Conservation (phyloP, 37 sponge, comb jelly and placozoan species). For the Ianthella basta region DNA sequence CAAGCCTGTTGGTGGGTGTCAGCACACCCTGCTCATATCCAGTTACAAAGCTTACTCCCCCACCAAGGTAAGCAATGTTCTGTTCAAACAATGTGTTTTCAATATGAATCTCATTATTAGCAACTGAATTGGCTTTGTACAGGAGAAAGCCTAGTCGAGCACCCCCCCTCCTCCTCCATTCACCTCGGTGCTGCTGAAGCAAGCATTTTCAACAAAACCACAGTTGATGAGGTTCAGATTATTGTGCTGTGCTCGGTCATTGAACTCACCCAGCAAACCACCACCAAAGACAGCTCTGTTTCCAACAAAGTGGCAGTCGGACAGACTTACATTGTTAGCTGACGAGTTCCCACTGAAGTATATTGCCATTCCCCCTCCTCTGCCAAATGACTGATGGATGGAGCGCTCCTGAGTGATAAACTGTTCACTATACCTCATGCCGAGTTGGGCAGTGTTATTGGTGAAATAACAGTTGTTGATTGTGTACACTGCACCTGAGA, state of each 20-base stretch:
- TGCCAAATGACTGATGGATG: slow-evolving; percentile 22
- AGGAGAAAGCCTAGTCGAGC: neutral
- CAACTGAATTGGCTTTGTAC: neutral
- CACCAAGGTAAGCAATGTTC: neutral
- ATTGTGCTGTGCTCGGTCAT: neutral
- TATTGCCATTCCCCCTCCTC: slow-evolving; percentile 25
- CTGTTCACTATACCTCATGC: neutral
- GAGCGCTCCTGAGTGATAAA: neutral
- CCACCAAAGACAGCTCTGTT: slow-evolving; percentile 32
- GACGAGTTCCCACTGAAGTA: slow-evolving; percentile 28
- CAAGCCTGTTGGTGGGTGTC: no score
- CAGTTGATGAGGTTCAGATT: neutral
- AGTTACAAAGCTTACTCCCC: neutral
- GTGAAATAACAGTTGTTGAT: slow-evolving; percentile 2
- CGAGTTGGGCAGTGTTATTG: neutral
- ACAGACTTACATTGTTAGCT: neutral
- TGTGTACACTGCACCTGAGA: neutral
- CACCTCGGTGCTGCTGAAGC: neutral
- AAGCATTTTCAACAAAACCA: neutral
- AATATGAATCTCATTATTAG: neutral
- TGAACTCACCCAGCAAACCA: slow-evolving; percentile 19
- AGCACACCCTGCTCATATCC: no score
- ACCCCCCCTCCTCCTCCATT: slow-evolving; percentile 19
- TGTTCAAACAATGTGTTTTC: neutral
- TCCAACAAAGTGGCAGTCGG: slow-evolving; percentile 4